These are phyloP conservation scores for Pelmatolapia mariae DNA, from an alignment of 2,113 vertebrate species.

Conservation along the genomic window DNA sequence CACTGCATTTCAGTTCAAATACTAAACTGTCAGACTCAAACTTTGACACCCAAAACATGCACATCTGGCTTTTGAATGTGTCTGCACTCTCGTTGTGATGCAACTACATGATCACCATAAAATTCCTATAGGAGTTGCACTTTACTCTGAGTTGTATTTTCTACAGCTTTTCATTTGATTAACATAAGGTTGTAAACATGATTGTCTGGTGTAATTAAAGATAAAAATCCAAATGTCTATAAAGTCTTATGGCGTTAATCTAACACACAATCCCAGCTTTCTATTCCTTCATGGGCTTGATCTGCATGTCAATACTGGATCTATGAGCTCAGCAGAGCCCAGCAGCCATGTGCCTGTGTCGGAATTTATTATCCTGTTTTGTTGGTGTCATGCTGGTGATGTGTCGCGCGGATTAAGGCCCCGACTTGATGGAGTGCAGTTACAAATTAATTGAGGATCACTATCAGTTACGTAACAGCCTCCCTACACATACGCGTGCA, in stretches of 20 bases:
- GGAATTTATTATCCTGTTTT: conserved; percentile 24
- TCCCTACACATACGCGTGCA: conserved; percentile 52
- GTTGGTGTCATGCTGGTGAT: conserved; percentile 19
- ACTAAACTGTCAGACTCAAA: neutral
- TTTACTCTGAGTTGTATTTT: neutral
- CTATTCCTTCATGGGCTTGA: conserved; percentile 4
- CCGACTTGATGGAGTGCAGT: conserved; percentile 52
- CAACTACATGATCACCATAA: neutral
- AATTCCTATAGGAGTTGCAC: neutral
- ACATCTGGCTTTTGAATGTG: neutral
- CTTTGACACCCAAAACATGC: neutral
- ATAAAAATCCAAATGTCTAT: neutral
- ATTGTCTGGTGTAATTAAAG: conserved; percentile 7
- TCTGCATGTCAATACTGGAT: conserved; percentile 34
- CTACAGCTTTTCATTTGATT: neutral
- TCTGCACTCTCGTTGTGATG: neutral
- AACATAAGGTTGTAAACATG: conserved; percentile 3
- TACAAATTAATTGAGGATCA: conserved; percentile 74
- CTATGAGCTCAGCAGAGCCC: neutral
- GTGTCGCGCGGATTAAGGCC: conserved; percentile 48
- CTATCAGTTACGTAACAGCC: conserved; percentile 67
- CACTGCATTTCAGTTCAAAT: neutral
- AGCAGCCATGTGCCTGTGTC: neutral
- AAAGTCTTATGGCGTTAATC: neutral
- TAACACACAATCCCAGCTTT: neutral